A percentile compares a stretch with the other conserved stretches of the same genome.
Evolutionary conservation across 2,113 vertebrate species (phyloP).

Genomic region (Bubo bubo): DNA sequence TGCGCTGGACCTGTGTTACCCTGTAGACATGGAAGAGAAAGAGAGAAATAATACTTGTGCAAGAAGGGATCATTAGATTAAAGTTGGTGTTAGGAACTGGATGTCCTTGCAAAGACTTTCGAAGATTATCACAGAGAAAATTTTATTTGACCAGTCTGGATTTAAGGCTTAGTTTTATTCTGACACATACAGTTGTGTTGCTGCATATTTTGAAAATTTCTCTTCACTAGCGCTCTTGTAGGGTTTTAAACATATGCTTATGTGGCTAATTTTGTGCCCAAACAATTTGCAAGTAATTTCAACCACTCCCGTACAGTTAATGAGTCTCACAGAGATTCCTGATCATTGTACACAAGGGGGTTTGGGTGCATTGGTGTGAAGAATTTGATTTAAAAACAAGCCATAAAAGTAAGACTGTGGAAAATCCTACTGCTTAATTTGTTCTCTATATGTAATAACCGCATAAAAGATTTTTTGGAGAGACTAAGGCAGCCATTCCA

Average conservation of each 20-base stretch:
- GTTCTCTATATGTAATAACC: background rate
- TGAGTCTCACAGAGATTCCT: background rate
- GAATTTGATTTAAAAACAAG: background rate
- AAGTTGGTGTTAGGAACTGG: background rate
- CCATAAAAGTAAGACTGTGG: background rate
- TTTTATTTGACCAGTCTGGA: background rate
- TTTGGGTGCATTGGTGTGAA: background rate
- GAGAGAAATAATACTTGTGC: background rate
- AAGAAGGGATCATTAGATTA: background rate
- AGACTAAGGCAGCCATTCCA: background rate
- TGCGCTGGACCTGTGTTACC: background rate
- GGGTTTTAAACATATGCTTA: background rate
- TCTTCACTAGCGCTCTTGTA: background rate
- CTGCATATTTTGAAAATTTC: background rate
- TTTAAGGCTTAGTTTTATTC: background rate
- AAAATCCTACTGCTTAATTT: background rate
- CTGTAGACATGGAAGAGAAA: background rate
- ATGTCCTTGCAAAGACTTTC: background rate
- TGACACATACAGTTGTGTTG: background rate
- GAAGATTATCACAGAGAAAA: background rate
- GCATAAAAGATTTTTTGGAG: background rate
- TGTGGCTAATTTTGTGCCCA: background rate
- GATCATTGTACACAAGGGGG: background rate
- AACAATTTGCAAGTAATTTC: background rate
- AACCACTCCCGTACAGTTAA: background rate